Conservation (phyloP, 2,113 vertebrate genomes). For the Pomatorhinus ruficollis region DNA sequence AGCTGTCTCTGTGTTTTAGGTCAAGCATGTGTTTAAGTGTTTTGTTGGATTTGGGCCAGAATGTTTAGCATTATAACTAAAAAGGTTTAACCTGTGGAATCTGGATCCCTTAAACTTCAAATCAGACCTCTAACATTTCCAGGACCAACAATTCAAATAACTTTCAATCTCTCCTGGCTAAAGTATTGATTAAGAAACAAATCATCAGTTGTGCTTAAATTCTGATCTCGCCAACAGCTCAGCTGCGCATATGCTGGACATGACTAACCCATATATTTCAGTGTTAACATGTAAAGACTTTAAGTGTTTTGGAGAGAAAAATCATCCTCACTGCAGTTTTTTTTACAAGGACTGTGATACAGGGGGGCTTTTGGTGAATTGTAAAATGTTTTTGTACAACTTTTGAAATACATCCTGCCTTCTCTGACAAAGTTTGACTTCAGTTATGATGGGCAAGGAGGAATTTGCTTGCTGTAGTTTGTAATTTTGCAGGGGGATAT, state of each 20-base stretch:
- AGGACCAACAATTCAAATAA: slow-evolving; percentile 27
- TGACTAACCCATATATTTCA: background rate
- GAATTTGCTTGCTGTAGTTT: background rate
- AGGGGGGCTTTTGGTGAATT: background rate
- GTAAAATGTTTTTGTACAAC: background rate
- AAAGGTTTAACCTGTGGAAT: slow-evolving; percentile 38
- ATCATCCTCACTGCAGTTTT: background rate
- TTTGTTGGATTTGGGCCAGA: slow-evolving; percentile 39
- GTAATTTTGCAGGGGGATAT: slow-evolving; percentile 10
- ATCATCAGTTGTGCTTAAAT: background rate
- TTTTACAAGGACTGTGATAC: background rate
- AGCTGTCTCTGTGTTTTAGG: slow-evolving; percentile 19
- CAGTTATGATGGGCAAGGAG: background rate
- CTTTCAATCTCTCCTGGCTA: background rate
- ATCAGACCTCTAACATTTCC: slow-evolving; percentile 16
- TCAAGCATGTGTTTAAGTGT: slow-evolving; percentile 44
- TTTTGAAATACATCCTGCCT: background rate
- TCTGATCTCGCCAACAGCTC: background rate
- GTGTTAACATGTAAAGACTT: background rate
- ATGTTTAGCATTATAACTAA: background rate
- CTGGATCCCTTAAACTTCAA: slow-evolving; percentile 11
- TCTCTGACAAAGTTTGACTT: background rate
- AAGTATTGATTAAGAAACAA: slow-evolving; percentile 39
- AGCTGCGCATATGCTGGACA: background rate
- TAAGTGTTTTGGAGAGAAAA: background rate